phyloP scores from a whole-genome alignment of 2,888 invertebrate genomes.

The Apodemia zela region DNA sequence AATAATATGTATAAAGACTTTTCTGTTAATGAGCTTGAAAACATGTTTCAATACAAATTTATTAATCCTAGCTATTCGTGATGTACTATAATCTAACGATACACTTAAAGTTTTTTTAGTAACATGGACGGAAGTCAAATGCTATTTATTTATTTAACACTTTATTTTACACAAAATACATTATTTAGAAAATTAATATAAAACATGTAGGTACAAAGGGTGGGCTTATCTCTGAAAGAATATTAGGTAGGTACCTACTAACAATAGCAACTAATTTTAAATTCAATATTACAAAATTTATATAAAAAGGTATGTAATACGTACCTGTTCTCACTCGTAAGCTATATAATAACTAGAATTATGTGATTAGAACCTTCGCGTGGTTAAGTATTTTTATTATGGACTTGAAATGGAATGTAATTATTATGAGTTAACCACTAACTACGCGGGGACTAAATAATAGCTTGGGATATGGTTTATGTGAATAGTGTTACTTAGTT shows the following conservation, averaged over 20 bases:
- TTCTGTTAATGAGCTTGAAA: too few species aligned
- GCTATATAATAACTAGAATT: slow-evolving; percentile 60
- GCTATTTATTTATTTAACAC: too few species aligned
- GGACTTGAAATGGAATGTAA: slow-evolving; percentile 45
- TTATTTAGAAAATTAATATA: too few species aligned
- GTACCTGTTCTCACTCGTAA: slow-evolving; percentile 51
- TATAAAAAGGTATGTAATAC: slow-evolving; percentile 33
- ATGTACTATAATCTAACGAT: too few species aligned
- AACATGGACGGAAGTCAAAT: too few species aligned
- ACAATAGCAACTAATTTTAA: neutral
- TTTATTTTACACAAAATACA: too few species aligned
- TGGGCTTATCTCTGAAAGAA: too few species aligned
- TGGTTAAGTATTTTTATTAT: slow-evolving; percentile 53
- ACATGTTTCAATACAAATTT: too few species aligned
- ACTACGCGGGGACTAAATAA: slow-evolving; percentile 17
- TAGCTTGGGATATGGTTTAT: slow-evolving; percentile 7
- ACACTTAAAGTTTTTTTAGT: too few species aligned
- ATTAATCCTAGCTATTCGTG: too few species aligned
- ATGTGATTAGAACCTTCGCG: slow-evolving; percentile 51
- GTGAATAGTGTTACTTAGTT: neutral
- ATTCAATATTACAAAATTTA: neutral
- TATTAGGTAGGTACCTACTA: too few species aligned
- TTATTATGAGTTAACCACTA: slow-evolving; percentile 49
- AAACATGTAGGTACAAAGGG: too few species aligned
- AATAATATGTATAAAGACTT: neutral